Percentiles rank a stretch among this genome's conserved stretches.
phyloP scores from a whole-genome alignment of 2,888 invertebrate genomes.

The Steinernema scapterisci region DNA sequence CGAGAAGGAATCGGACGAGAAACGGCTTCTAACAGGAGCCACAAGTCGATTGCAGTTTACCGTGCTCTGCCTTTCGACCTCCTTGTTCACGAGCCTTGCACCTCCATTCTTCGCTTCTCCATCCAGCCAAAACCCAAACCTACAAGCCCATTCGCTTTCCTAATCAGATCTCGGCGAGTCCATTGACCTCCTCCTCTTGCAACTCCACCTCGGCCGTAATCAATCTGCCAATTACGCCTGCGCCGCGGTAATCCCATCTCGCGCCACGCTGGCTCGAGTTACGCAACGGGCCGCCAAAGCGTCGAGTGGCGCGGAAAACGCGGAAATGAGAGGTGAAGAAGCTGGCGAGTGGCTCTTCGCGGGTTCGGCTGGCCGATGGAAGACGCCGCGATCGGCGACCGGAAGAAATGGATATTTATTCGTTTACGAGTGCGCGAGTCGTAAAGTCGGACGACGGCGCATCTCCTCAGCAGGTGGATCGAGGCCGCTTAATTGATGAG shows the following conservation, averaged over 20 bases:
- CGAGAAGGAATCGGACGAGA: too few species aligned
- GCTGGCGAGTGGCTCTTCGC: not conserved
- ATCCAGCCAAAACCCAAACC: not conserved
- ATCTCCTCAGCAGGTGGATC: slow-evolving; percentile 30
- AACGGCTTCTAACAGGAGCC: too few species aligned
- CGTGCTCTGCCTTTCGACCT: too few species aligned
- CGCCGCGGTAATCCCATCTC: slow-evolving; percentile 25
- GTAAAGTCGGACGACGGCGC: slow-evolving; percentile 21
- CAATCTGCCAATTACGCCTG: slow-evolving; percentile 11
- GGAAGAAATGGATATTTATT: slow-evolving; percentile 29
- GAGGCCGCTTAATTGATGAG: slow-evolving; percentile 14
- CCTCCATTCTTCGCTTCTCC: not conserved
- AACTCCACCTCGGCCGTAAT: not conserved
- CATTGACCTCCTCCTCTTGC: not conserved
- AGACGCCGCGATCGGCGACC: slow-evolving; percentile 16
- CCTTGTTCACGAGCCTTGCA: too few species aligned
- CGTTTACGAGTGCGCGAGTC: slow-evolving; percentile 20
- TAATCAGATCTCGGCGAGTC: not conserved
- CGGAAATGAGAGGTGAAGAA: not conserved
- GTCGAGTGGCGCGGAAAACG: slow-evolving; percentile 24
- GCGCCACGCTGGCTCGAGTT: slow-evolving; percentile 14
- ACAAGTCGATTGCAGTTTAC: too few species aligned
- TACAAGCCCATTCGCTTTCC: too few species aligned
- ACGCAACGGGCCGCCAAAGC: slow-evolving; percentile 28
- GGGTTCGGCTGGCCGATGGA: not conserved